Base-by-base conservation (phyloP, 2,797 vertebrate genomes). In the Meriones psammophilus region DNA sequence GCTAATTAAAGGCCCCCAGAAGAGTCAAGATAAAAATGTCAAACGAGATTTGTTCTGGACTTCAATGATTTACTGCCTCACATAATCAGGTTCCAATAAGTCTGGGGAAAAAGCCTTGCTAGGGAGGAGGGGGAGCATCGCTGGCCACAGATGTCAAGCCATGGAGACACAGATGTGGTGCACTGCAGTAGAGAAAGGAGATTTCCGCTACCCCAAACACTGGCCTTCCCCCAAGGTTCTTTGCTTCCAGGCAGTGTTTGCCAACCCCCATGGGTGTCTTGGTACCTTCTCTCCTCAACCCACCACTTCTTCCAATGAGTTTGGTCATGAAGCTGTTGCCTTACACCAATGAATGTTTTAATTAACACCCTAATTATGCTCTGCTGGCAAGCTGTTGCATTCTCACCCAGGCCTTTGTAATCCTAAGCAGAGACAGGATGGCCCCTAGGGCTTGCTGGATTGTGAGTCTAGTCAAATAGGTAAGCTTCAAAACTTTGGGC, bases 1-100 rank as follows among this genome's bases (percentile, higher is more conserved):
- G 93, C 97, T 98, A 98, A 98, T 98, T 98, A 98, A 98, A 98
- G 98, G 97, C 97, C 97, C 97, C 98, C 98, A 98, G 97, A 98
- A 98, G 97, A 98, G 97, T 95, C 94, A 6, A 97, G 97, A 97
- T 95, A 93, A 97, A 97, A 97, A 97, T 2, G 90, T 97, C 98
- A 98, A 98, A 97, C 91, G 97, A 97, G 97, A 97, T 97, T 97
- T 97, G 96, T 96, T 97, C 97, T 97, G 97, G 96, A 97, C 97
- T 95, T 94, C 95, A 89, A 78, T 97, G 97, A 97, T 98, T 98
- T 96, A 97, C 92, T 94, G 96, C 84, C 97, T 98, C 66, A 0
- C 89, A 90, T 89, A 97, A 96, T 94, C 96, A 95, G 93, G 97
- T 98, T 94, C 96, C 97, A 95, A 95, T 88, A 97, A 96, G 93